These are phyloP conservation scores for Melanerpes formicivorus DNA, from an alignment of 2,113 vertebrate species.

Conservation along the genomic window DNA sequence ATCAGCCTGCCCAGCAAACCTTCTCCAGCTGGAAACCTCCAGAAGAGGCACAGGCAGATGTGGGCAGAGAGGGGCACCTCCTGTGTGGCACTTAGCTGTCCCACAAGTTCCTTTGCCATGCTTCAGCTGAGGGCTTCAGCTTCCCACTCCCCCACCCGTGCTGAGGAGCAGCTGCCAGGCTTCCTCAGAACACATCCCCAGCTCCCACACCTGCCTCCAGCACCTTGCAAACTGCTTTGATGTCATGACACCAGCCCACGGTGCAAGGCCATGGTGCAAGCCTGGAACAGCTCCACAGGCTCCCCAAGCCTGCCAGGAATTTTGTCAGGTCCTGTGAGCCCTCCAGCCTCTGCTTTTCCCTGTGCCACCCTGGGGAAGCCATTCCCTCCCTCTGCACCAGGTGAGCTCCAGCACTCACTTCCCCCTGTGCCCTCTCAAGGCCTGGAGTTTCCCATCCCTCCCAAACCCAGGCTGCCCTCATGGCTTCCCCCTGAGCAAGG, in stretches of 20 bases:
- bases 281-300: not conserved
- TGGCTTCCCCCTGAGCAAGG: not conserved
- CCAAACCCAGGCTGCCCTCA: rapidly evolving
- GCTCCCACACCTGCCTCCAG: not conserved
- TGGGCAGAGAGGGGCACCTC: not conserved
- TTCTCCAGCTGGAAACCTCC: not conserved
- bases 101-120: not conserved
- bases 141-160: not conserved
- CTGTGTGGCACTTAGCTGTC: not conserved
- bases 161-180: not conserved
- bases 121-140: not conserved
- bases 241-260: not conserved
- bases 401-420: not conserved
- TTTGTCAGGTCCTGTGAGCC: not conserved
- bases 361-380: not conserved
- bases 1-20: too few relatives aligned
- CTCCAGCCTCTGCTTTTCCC: not conserved
- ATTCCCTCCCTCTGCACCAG: not conserved
- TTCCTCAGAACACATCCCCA: not conserved
- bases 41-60: not conserved
- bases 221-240: not conserved
- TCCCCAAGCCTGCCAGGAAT: not conserved
- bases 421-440: not conserved
- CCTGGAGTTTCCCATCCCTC: not conserved
- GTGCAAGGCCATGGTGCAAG: not conserved